A percentile compares a stretch with the other conserved stretches of the same genome.
phyloP scores from a whole-genome alignment of 2,113 vertebrate genomes.

The Serilophus lunatus region DNA sequence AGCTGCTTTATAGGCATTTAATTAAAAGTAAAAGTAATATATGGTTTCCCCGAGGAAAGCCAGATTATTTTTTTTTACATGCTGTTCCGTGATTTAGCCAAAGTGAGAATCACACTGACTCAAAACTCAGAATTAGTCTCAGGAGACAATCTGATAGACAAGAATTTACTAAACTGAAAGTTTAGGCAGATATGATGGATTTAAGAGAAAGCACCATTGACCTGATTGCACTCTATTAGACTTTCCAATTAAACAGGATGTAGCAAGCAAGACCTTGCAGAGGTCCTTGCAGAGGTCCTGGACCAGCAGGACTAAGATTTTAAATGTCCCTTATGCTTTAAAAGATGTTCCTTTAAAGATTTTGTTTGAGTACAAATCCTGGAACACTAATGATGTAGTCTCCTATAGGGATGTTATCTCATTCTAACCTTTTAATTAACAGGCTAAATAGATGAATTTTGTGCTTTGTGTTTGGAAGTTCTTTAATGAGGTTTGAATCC shows the following conservation, averaged over 20 bases:
- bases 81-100: not conserved
- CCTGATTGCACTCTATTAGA: constrained; percentile 58
- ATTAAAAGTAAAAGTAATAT: not conserved
- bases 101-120: not conserved
- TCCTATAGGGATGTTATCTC: constrained; percentile 1
- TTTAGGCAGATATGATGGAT: constrained; percentile 49
- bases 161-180: constrained; percentile 55
- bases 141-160: constrained; percentile 38
- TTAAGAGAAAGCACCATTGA: constrained; percentile 53
- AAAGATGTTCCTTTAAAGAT: not conserved
- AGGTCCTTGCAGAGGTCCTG: constrained; percentile 14
- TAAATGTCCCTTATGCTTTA: not conserved
- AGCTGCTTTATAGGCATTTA: not conserved
- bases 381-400: not conserved
- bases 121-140: constrained; percentile 5
- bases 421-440: constrained; percentile 48
- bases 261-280: constrained; percentile 48
- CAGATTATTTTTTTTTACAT: not conserved
- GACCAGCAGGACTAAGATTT: not conserved
- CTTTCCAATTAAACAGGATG: constrained; percentile 64
- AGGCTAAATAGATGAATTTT: not conserved
- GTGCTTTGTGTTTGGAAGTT: constrained; percentile 26
- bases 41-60: not conserved
- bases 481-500: constrained; percentile 25
- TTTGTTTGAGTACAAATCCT: not conserved